A percentile compares a stretch with the other conserved stretches of the same genome.
Conservation (phyloP, 2,113 vertebrate genomes). For the Panthera leo region DNA sequence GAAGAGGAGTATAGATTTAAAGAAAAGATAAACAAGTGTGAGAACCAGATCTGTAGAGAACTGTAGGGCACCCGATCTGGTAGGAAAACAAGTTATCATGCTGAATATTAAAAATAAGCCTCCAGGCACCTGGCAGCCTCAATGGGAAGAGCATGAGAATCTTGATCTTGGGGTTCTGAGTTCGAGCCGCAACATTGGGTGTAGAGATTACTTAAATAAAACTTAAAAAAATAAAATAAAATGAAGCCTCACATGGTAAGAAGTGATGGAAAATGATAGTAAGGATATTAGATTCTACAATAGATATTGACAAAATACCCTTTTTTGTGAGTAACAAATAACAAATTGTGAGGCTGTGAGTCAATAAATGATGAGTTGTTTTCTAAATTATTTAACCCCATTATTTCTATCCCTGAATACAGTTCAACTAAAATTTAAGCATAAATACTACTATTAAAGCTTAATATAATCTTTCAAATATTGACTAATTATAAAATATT, state of each 20-base stretch:
- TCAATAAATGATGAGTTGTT: not conserved
- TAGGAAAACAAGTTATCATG: not conserved
- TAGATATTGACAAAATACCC: not conserved
- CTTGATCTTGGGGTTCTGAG: no score
- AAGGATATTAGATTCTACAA: not conserved
- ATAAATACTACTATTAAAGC: not conserved
- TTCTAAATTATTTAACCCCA: constrained; percentile 39
- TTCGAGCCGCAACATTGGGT: no score
- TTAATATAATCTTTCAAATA: constrained; percentile 7
- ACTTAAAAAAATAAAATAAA: not conserved
- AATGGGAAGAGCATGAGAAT: no score
- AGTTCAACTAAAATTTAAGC: not conserved
- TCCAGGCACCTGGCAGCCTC: not conserved
- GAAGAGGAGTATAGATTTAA: not conserved
- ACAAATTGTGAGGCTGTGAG: not conserved
- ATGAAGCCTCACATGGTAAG: not conserved
- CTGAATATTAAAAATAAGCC: not conserved
- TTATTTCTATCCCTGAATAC: not conserved
- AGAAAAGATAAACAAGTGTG: not conserved
- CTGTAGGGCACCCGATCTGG: not conserved
- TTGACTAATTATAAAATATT: not conserved
- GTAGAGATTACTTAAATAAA: no score
- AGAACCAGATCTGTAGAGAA: not conserved
- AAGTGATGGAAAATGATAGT: not conserved
- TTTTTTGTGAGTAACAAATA: not conserved